Percentiles rank a stretch among this genome's conserved stretches.
These are phyloP conservation scores for Hormiphora californensis DNA, from an alignment of 37 sponge, comb jelly and placozoan species.

Conservation along the genomic window DNA sequence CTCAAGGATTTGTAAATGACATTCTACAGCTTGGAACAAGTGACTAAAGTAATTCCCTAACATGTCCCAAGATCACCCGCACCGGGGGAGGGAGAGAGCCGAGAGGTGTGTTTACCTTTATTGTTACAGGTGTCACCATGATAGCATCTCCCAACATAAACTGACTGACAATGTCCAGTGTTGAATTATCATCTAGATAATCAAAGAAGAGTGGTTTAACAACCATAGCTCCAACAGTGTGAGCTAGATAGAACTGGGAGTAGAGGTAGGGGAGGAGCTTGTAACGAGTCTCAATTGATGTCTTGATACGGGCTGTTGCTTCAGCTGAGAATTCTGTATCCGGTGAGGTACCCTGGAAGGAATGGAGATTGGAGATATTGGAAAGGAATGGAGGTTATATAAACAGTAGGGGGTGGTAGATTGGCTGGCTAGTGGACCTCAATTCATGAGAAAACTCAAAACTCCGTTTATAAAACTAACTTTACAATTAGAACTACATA, in stretches of 20 bases:
- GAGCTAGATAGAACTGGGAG: conserved; percentile 78
- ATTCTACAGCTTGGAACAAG: too few relatives aligned
- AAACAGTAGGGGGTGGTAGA: too few relatives aligned
- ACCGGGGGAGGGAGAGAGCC: too few relatives aligned
- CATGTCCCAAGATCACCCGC: too few relatives aligned
- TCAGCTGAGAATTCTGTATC: conserved; percentile 59
- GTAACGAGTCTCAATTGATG: conserved; percentile 60
- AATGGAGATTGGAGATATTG: too few relatives aligned
- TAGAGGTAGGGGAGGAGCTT: conserved; percentile 74
- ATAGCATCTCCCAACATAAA: neutral
- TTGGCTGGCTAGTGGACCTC: too few relatives aligned
- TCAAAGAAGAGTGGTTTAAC: conserved; percentile 66
- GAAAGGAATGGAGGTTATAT: too few relatives aligned
- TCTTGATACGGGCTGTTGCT: conserved; percentile 41
- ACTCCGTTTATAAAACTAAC: neutral
- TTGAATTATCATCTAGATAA: neutral
- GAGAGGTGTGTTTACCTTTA: neutral
- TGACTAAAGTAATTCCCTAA: too few relatives aligned
- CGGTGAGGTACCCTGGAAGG: too few relatives aligned
- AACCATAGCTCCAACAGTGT: conserved; percentile 66
- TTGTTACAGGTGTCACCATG: neutral
- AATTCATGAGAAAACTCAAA: neutral
- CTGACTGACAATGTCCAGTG: neutral
- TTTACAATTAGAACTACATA: neutral
- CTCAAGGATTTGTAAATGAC: too few relatives aligned